Percentiles rank a stretch among this genome's conserved stretches.
These are phyloP conservation scores for Diploptera punctata DNA, from an alignment of 2,888 invertebrate species.

Conservation along the genomic window DNA sequence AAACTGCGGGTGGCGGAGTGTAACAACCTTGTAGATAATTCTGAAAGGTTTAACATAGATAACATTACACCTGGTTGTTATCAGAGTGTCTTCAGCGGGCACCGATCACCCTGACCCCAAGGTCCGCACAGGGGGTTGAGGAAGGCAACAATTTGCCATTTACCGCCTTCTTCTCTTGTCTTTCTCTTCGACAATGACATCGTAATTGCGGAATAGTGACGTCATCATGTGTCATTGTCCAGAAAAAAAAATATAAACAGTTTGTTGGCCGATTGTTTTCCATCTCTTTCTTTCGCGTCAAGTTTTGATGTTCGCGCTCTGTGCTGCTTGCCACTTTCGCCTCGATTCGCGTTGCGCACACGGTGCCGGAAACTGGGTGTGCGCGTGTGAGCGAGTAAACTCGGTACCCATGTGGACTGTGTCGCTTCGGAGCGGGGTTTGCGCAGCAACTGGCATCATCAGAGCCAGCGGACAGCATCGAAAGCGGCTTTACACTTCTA, in stretches of 20 bases:
- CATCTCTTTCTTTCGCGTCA: background rate
- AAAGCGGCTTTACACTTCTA: slow-evolving; percentile 3
- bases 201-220: slow-evolving; percentile 21
- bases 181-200: slow-evolving; percentile 20
- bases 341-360: slow-evolving; percentile 2
- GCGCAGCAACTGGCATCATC: slow-evolving; percentile 20
- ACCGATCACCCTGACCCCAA: slow-evolving; percentile 7
- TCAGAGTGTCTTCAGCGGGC: background rate
- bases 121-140: background rate
- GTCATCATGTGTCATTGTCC: slow-evolving; percentile 16
- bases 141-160: background rate
- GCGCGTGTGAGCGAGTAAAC: slow-evolving; percentile 37
- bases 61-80: background rate
- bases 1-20: no score
- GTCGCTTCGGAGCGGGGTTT: slow-evolving; percentile 19
- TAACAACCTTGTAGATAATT: no score
- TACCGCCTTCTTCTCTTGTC: background rate
- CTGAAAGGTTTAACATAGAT: background rate
- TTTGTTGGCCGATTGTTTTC: background rate
- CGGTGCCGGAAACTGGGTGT: slow-evolving; percentile 33
- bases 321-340: background rate
- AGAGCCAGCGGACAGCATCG: background rate
- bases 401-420: slow-evolving; percentile 40
- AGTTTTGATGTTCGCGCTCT: background rate
- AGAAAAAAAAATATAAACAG: background rate